phyloP scores from a whole-genome alignment of 2,797 vertebrate genomes.

The Neosilurus mollespiculum region DNA sequence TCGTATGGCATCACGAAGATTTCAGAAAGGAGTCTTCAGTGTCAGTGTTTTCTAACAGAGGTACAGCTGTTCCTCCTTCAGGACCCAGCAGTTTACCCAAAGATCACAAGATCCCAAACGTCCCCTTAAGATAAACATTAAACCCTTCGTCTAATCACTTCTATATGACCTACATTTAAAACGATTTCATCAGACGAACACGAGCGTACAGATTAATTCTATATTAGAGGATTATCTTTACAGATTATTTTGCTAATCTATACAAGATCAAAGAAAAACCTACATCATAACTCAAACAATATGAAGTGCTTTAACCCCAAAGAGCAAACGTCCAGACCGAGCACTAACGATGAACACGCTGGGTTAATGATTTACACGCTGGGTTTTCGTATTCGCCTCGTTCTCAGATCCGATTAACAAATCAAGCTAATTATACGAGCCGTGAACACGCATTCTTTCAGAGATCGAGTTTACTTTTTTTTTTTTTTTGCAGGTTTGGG shows the following conservation, averaged over 20 bases:
- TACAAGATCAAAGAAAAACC: slow-evolving; percentile 52
- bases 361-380: not conserved
- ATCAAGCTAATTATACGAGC: not conserved
- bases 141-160: slow-evolving; percentile 72
- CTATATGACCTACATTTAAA: slow-evolving; percentile 81
- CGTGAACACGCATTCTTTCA: not conserved
- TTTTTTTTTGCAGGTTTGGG: not conserved
- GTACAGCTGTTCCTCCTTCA: not conserved
- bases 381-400: not conserved
- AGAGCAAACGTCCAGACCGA: slow-evolving; percentile 41
- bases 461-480: not conserved
- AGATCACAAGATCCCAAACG: not conserved
- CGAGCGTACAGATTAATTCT: not conserved
- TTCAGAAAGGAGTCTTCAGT: not conserved
- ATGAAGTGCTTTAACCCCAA: slow-evolving; percentile 40
- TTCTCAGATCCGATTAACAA: not conserved
- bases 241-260: slow-evolving; percentile 11
- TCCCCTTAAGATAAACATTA: not conserved
- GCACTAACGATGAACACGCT: slow-evolving; percentile 34
- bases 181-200: not conserved
- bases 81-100: not conserved
- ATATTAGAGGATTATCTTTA: not conserved
- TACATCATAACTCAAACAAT: not conserved
- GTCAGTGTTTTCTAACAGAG: not conserved
- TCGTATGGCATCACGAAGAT: too few relatives aligned